Evolutionary conservation across 2,113 vertebrate species (phyloP).

Genomic region (Rhagologus leucostigma): DNA sequence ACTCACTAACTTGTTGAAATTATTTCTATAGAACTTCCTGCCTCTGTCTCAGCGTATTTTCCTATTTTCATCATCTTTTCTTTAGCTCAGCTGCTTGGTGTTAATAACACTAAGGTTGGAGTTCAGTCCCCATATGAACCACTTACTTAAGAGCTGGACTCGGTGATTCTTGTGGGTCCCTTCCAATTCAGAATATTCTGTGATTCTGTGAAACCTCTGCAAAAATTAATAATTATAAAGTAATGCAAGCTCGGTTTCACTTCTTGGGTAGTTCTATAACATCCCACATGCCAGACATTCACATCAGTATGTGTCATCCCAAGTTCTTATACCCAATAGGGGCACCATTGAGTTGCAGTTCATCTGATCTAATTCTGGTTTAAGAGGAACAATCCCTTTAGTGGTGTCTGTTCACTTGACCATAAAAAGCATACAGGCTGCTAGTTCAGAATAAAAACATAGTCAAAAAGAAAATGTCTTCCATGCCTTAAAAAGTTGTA

Average conservation of each 20-base stretch:
- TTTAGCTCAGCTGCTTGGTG: neutral
- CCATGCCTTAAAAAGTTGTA: neutral
- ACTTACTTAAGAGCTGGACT: neutral
- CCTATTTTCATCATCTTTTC: neutral
- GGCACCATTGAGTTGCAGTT: neutral
- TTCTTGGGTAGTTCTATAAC: neutral
- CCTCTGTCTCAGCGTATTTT: neutral
- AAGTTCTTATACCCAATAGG: neutral
- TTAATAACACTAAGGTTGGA: neutral
- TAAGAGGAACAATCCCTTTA: neutral
- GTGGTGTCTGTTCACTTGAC: neutral
- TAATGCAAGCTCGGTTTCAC: neutral
- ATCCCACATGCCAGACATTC: neutral
- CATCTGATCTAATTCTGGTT: constrained; percentile 2
- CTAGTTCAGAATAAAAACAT: neutral
- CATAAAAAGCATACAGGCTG: neutral
- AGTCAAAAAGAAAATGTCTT: neutral
- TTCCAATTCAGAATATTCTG: neutral
- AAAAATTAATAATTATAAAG: neutral
- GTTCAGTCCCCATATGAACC: neutral
- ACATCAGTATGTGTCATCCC: neutral
- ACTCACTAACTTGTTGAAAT: neutral
- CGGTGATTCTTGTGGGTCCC: neutral
- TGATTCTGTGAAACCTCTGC: neutral
- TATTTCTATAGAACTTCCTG: neutral